Percentiles rank a stretch among this genome's conserved stretches.
Conservation (phyloP, 2,113 vertebrate genomes). For the Neodon shergylaensis region DNA sequence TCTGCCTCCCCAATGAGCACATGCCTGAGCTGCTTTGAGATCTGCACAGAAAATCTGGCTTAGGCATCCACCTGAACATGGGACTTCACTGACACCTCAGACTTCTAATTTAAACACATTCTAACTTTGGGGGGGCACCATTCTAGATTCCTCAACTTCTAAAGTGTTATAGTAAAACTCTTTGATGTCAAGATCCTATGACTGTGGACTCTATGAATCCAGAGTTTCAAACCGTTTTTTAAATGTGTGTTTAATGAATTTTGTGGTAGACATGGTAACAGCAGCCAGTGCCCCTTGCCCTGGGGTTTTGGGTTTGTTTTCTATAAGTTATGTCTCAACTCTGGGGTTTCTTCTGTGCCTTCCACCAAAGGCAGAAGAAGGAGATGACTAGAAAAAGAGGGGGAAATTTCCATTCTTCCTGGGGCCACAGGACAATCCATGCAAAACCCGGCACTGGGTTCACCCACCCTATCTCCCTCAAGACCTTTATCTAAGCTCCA, state of each 20-base stretch:
- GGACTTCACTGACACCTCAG: slow-evolving; percentile 27
- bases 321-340: not conserved
- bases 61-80: not conserved
- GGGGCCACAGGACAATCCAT: not conserved
- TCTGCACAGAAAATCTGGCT: not conserved
- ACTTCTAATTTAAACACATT: not conserved
- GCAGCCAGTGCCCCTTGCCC: not conserved
- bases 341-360: not conserved
- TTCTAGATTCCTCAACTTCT: slow-evolving; percentile 48
- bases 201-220: slow-evolving; percentile 4
- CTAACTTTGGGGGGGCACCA: not conserved
- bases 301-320: slow-evolving; percentile 47
- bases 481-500: not conserved
- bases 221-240: slow-evolving; percentile 29
- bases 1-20: not conserved
- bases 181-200: slow-evolving; percentile 30
- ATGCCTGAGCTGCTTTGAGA: not conserved
- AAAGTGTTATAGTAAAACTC: slow-evolving; percentile 28
- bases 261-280: slow-evolving; percentile 27
- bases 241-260: slow-evolving; percentile 17
- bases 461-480: not conserved
- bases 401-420: not conserved
- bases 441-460: not conserved
- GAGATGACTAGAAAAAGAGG: not conserved
- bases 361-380: not conserved